A percentile compares a stretch with the other conserved stretches of the same genome.
phyloP scores from a whole-genome alignment of 2,888 invertebrate species.

The Tipula unca region DNA sequence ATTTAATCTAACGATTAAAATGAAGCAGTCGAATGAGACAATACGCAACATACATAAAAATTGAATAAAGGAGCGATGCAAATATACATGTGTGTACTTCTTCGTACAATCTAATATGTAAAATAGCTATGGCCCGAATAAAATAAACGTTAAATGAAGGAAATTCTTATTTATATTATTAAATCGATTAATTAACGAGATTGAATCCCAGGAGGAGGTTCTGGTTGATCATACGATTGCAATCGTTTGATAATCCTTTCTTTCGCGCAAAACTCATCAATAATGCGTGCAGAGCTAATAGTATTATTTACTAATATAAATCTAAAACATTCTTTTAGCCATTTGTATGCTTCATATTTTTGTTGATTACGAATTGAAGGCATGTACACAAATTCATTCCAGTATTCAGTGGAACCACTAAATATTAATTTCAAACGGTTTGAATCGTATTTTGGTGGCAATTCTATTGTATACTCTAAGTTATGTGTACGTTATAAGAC shows the following conservation, averaged over 20 bases:
- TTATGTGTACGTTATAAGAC: constrained; percentile 47
- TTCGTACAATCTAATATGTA: too few species aligned
- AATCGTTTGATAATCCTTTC: constrained; percentile 51
- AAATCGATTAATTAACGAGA: too few species aligned
- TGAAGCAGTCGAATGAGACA: too few species aligned
- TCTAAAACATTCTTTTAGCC: constrained; percentile 48
- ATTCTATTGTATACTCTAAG: constrained; percentile 52
- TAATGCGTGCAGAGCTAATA: constrained; percentile 24
- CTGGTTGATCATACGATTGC: constrained; percentile 54
- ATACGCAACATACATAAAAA: too few species aligned
- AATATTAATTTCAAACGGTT: constrained; percentile 54
- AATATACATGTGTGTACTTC: too few species aligned
- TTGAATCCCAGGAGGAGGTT: constrained; percentile 37
- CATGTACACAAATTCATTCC: constrained; percentile 59
- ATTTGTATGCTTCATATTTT: constrained; percentile 45
- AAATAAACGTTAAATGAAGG: too few species aligned
- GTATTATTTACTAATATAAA: constrained; percentile 32
- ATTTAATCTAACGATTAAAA: too few species aligned
- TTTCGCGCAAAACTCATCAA: constrained; percentile 39
- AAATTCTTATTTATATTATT: too few species aligned
- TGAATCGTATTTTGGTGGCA: constrained; percentile 66
- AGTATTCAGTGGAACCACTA: constrained; percentile 51
- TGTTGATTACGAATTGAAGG: constrained; percentile 48
- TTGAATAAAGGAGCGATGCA: too few species aligned
- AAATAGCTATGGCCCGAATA: too few species aligned